Conservation (phyloP, 2,888 invertebrate species). For the Pandemis corylana region DNA sequence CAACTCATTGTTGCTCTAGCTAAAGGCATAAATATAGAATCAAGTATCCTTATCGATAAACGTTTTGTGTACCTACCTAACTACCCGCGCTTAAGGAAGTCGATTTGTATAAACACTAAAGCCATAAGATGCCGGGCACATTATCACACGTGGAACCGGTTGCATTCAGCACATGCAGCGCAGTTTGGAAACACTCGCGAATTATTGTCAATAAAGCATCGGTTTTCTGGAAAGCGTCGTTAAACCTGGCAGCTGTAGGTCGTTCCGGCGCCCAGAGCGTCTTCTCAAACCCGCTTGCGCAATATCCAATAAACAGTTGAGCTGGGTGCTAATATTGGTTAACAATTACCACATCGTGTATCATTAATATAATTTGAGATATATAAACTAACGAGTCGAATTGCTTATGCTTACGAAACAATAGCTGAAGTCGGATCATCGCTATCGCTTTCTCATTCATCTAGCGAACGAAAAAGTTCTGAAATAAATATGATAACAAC, state of each 20-base stretch:
- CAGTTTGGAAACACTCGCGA: constrained; percentile 67
- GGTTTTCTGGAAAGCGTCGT: constrained; percentile 71
- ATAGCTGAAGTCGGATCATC: background rate
- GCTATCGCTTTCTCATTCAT: background rate
- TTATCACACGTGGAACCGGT: constrained; percentile 43
- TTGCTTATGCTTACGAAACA: background rate
- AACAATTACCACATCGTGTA: constrained; percentile 9
- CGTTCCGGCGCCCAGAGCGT: constrained; percentile 52
- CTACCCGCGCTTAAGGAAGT: background rate
- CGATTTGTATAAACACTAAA: constrained; percentile 13
- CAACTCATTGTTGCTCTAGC: background rate
- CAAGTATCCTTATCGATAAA: background rate
- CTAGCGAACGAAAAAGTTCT: too few relatives aligned
- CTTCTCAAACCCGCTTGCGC: constrained; percentile 22
- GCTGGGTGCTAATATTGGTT: constrained; percentile 3
- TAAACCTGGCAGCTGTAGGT: constrained; percentile 67
- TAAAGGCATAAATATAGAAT: background rate
- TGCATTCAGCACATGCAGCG: constrained; percentile 63
- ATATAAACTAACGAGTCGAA: background rate
- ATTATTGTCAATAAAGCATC: constrained; percentile 74
- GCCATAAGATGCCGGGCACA: constrained; percentile 27
- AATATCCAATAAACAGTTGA: constrained; percentile 44
- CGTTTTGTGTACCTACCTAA: background rate
- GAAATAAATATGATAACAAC: background rate
- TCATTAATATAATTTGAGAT: background rate